Evolutionary conservation across 2,797 vertebrate species (phyloP).

Genomic region (Nyctibius grandis): DNA sequence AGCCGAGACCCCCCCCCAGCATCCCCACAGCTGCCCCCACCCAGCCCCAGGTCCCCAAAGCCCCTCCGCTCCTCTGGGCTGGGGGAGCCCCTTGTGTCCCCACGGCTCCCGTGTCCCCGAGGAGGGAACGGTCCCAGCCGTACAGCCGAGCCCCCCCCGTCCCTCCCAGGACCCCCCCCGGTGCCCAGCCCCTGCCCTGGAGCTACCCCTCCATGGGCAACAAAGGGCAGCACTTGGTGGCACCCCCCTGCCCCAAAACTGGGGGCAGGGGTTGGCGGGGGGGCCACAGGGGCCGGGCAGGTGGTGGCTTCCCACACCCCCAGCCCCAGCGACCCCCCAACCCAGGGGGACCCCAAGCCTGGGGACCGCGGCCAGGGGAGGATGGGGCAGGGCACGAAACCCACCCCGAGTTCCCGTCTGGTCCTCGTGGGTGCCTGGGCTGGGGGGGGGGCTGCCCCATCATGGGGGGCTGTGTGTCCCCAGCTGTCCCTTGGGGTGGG

Average conservation of each 20-base stretch:
- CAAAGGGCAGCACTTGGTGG: neutral
- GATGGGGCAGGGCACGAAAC: neutral
- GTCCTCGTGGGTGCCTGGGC: neutral
- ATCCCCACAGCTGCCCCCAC: neutral
- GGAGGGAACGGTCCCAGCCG: neutral
- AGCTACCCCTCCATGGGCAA: neutral
- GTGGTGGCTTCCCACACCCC: neutral
- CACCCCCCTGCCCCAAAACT: neutral
- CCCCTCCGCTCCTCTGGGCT: neutral
- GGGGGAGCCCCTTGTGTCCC: neutral
- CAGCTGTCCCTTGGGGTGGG: neutral
- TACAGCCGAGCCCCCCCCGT: neutral
- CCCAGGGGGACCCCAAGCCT: fast-evolving
- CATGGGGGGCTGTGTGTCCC: neutral
- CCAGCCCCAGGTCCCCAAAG: neutral
- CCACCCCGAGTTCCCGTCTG: neutral
- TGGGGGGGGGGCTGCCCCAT: too few species aligned
- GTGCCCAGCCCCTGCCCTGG: neutral
- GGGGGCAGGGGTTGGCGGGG: too few species aligned
- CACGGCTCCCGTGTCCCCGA: neutral
- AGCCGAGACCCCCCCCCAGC: neutral
- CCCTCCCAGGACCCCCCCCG: too few species aligned
- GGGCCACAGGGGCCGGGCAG: neutral
- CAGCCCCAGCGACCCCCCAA: neutral
- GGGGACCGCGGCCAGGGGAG: too few species aligned